Evolutionary conservation across 2,797 vertebrate species (phyloP).

Genomic region (Thripadectes ignobilis): DNA sequence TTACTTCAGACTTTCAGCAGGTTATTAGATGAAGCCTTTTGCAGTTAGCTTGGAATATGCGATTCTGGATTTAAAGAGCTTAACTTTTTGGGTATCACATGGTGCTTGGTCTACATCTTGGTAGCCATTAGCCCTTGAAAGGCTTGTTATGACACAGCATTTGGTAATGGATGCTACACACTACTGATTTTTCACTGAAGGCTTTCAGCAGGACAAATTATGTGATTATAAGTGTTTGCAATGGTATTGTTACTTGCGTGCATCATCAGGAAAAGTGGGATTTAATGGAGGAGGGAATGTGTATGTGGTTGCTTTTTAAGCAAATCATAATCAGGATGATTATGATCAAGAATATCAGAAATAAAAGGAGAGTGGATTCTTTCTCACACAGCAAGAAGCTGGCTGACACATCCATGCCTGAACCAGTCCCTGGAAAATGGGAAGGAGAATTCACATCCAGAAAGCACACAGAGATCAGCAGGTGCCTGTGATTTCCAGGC

Average conservation of each 20-base stretch:
- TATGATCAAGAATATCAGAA: background rate
- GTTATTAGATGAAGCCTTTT: background rate
- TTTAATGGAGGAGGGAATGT: background rate
- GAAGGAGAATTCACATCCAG: background rate
- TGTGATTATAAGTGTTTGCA: rapidly evolving
- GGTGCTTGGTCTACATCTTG: background rate
- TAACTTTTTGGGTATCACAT: background rate
- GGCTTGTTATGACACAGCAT: rapidly evolving
- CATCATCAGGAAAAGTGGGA: background rate
- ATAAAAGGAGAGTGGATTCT: background rate
- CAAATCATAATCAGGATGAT: background rate
- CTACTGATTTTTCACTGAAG: background rate
- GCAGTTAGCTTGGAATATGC: background rate
- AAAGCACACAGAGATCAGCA: background rate
- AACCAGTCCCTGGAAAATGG: background rate
- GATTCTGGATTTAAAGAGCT: background rate
- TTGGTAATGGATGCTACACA: rapidly evolving
- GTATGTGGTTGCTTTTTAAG: background rate
- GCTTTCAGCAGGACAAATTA: background rate
- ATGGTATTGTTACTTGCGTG: no score
- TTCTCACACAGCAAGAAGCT: background rate
- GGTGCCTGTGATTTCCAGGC: background rate
- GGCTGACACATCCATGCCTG: background rate
- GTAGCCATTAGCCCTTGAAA: rapidly evolving
- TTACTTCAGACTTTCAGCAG: background rate